These are phyloP conservation scores for Spisula subtruncata DNA, from an alignment of 2,888 invertebrate genomes.

Conservation along the genomic window DNA sequence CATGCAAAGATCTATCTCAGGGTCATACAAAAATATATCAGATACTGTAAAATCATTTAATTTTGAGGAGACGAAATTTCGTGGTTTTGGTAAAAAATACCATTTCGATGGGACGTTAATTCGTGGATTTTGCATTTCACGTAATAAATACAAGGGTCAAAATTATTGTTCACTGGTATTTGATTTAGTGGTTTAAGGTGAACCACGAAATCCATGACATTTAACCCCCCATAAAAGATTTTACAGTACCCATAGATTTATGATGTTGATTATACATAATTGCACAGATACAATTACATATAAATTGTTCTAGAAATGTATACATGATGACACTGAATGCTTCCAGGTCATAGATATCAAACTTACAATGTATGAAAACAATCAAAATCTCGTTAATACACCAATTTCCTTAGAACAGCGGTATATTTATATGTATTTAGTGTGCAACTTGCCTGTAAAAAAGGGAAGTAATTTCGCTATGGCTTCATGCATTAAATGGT, in stretches of 20 bases:
- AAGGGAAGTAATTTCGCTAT: conserved; percentile 58
- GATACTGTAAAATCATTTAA: too few species aligned
- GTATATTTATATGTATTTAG: conserved; percentile 33
- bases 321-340: neutral
- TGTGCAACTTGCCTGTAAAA: conserved; percentile 40
- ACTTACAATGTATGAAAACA: conserved; percentile 14
- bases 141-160: too few species aligned
- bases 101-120: too few species aligned
- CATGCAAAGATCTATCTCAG: too few species aligned
- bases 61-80: too few species aligned
- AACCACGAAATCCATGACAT: too few species aligned
- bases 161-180: too few species aligned
- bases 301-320: conserved; percentile 6
- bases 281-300: neutral
- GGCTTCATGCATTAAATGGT: conserved; percentile 57
- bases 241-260: neutral
- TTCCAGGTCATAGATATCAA: neutral
- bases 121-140: too few species aligned
- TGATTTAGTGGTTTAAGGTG: too few species aligned
- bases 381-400: conserved; percentile 15
- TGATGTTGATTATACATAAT: conserved; percentile 24
- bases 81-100: too few species aligned
- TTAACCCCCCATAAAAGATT: too few species aligned
- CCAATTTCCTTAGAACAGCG: neutral
- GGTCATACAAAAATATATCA: neutral